Percentiles rank a stretch among this genome's conserved stretches.
These are phyloP conservation scores for Megamerina dolium DNA, from an alignment of 2,888 invertebrate genomes.

Conservation along the genomic window DNA sequence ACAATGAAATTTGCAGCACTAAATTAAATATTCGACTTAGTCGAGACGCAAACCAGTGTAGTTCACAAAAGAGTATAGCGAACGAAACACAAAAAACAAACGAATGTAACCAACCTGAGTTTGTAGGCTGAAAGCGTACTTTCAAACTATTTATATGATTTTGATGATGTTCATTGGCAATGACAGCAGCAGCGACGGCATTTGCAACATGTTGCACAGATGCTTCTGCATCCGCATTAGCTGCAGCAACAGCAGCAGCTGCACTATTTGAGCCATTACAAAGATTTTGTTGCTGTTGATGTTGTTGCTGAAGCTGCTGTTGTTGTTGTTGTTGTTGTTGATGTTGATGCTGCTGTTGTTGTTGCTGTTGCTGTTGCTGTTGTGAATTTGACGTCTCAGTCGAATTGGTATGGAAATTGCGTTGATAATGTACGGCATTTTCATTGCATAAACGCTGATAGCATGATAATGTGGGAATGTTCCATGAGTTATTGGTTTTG, in stretches of 20 bases:
- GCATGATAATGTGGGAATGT: slow-evolving; percentile 41
- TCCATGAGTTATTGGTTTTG: slow-evolving; percentile 47
- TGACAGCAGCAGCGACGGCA: slow-evolving; percentile 38
- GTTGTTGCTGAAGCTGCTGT: slow-evolving; percentile 18
- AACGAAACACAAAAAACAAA: no score
- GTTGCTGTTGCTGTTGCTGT: slow-evolving; percentile 21
- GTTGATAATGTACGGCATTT: slow-evolving; percentile 42
- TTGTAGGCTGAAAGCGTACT: slow-evolving; percentile 32
- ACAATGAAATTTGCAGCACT: no score
- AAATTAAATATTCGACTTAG: no score
- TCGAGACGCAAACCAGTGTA: no score
- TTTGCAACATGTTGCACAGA: slow-evolving; percentile 41
- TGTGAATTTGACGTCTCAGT: slow-evolving; percentile 16
- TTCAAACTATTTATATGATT: slow-evolving; percentile 37
- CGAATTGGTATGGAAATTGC: slow-evolving; percentile 30
- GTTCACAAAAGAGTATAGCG: no score
- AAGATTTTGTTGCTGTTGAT: no score
- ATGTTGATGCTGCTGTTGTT: slow-evolving; percentile 18
- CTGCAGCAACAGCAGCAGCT: slow-evolving; percentile 8
- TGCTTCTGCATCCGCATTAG: slow-evolving; percentile 10
- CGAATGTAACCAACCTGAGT: slow-evolving; percentile 30
- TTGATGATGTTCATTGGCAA: slow-evolving; percentile 37
- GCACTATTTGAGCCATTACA: slow-evolving; percentile 4
- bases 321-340: slow-evolving; percentile 21
- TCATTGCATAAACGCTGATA: slow-evolving; percentile 46